phyloP scores from a whole-genome alignment of 2,797 vertebrate species.

The Cryptoprocta ferox region DNA sequence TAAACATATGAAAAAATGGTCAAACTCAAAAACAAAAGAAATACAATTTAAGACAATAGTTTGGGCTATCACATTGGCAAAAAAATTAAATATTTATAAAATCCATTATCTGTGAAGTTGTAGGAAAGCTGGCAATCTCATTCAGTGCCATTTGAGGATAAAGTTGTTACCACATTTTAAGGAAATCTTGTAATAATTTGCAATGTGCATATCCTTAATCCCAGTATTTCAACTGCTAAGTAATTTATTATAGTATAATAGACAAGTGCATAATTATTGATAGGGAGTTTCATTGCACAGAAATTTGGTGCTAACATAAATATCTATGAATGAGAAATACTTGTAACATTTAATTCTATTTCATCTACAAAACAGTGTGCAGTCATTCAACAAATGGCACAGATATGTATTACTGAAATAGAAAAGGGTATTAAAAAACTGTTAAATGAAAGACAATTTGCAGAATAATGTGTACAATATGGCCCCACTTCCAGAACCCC shows the following conservation, averaged over 20 bases:
- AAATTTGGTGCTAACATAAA: conserved; percentile 61
- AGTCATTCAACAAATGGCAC: conserved; percentile 61
- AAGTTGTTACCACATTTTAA: conserved; percentile 25
- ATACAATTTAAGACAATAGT: conserved; percentile 71
- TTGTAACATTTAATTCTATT: conserved; percentile 58
- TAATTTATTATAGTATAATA: conserved; percentile 39
- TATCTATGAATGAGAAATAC: conserved; percentile 44
- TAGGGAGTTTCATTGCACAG: conserved; percentile 39
- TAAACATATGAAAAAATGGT: conserved; percentile 73
- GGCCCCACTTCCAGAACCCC: not conserved
- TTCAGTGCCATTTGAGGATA: not conserved
- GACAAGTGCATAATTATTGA: conserved; percentile 28
- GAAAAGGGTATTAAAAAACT: conserved; percentile 32
- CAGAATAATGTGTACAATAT: conserved; percentile 29
- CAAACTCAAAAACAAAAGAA: conserved; percentile 73
- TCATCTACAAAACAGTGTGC: conserved; percentile 36
- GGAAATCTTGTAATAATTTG: not conserved
- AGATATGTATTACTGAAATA: conserved; percentile 22
- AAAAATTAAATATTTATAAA: conserved; percentile 26
- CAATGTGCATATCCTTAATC: conserved; percentile 50
- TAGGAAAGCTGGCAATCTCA: not conserved
- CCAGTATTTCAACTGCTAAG: conserved; percentile 24
- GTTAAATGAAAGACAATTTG: conserved; percentile 20
- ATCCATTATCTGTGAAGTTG: not conserved
- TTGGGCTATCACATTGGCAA: conserved; percentile 55